Evolutionary conservation across 2,888 invertebrate genomes (phyloP).

Genomic region (Nomada goodeniana): DNA sequence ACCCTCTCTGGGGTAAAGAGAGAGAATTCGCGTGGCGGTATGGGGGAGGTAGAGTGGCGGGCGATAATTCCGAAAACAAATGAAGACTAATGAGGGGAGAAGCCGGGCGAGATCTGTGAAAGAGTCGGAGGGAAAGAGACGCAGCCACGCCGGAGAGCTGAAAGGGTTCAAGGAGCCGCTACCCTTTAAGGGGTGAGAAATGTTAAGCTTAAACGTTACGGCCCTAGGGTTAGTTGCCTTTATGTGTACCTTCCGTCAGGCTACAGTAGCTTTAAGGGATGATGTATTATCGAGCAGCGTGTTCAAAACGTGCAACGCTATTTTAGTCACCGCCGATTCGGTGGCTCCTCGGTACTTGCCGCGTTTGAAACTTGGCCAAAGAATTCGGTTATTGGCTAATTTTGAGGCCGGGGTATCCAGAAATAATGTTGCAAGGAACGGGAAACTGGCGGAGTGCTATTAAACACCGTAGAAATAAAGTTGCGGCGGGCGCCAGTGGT

Average conservation of each 20-base stretch:
- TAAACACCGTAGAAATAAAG: neutral
- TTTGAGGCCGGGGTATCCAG: neutral
- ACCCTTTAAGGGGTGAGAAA: conserved; percentile 83
- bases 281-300: conserved; percentile 82
- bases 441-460: neutral
- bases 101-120: conserved; percentile 72
- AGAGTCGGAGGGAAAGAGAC: conserved; percentile 64
- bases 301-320: conserved; percentile 75
- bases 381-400: neutral
- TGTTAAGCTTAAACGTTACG: conserved; percentile 83
- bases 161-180: conserved; percentile 81
- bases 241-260: conserved; percentile 71
- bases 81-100: conserved; percentile 84
- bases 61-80: conserved; percentile 84
- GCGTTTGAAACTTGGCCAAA: neutral
- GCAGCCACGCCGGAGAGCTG: conserved; percentile 63
- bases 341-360: conserved; percentile 51
- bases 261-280: conserved; percentile 79
- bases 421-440: neutral
- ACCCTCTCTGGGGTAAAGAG: conserved; percentile 54
- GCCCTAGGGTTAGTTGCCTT: conserved; percentile 80
- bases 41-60: conserved; percentile 70
- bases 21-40: conserved; percentile 71
- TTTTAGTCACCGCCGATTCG: conserved; percentile 66
- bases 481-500: neutral